A percentile compares a stretch with the other conserved stretches of the same genome.
Evolutionary conservation across 2,888 invertebrate genomes (phyloP).

Genomic region (Aporophyla lueneburgensis): DNA sequence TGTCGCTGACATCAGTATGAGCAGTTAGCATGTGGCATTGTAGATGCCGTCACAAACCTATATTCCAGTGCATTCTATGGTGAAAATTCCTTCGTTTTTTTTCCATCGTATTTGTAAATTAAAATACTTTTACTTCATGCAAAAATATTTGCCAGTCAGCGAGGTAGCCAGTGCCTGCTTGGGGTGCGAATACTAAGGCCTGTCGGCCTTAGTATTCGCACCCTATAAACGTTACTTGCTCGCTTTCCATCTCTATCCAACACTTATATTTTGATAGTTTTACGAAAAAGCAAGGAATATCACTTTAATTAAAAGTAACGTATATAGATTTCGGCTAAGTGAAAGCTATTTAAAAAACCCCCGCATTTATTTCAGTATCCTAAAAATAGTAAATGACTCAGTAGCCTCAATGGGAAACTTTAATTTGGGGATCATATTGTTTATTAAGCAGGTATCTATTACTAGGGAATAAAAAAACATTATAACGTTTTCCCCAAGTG

Average conservation of each 20-base stretch:
- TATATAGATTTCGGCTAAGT: too few species aligned
- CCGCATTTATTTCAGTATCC: too few species aligned
- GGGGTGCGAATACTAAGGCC: too few species aligned
- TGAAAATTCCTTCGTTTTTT: not conserved
- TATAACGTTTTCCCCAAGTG: conserved; percentile 1
- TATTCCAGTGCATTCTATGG: not conserved
- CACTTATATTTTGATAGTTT: too few species aligned
- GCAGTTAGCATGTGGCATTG: not conserved
- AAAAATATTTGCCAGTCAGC: not conserved
- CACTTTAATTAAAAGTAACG: too few species aligned
- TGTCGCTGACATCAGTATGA: not conserved
- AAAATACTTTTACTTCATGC: not conserved
- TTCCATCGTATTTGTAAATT: too few species aligned
- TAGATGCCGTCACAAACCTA: not conserved
- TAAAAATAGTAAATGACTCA: too few species aligned
- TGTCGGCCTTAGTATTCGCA: too few species aligned
- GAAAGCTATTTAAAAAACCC: too few species aligned
- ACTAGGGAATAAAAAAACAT: not conserved
- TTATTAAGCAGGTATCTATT: not conserved
- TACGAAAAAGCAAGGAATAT: too few species aligned
- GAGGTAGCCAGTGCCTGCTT: not conserved
- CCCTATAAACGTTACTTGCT: too few species aligned
- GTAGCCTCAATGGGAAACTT: not conserved
- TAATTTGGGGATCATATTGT: not conserved
- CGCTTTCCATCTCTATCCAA: too few species aligned